Percentiles rank a stretch among this genome's conserved stretches.
Evolutionary conservation across 2,113 vertebrate species (phyloP).

Genomic region (Gambusia affinis): DNA sequence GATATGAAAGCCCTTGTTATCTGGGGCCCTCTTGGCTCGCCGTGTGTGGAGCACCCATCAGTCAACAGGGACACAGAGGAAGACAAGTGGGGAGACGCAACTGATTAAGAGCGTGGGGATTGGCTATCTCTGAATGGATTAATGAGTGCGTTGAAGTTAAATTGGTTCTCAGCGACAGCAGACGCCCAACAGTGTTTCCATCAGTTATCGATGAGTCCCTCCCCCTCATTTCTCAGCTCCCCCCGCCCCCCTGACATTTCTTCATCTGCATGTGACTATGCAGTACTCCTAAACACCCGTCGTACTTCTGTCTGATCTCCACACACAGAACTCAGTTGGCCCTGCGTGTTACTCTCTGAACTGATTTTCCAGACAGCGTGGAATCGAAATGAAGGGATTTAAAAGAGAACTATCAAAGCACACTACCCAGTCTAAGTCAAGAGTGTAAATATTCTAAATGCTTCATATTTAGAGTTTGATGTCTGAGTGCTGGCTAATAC

Average conservation of each 20-base stretch:
- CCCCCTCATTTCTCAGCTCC: slow-evolving; percentile 40
- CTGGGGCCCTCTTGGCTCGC: slow-evolving; percentile 73
- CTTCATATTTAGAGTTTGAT: slow-evolving; percentile 51
- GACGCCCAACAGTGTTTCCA: slow-evolving; percentile 61
- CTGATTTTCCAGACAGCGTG: slow-evolving; percentile 56
- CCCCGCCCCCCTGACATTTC: slow-evolving; percentile 17
- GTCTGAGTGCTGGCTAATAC: not conserved
- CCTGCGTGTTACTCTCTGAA: slow-evolving; percentile 43
- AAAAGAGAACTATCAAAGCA: slow-evolving; percentile 44
- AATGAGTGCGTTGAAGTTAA: slow-evolving; percentile 68
- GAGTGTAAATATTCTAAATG: slow-evolving; percentile 40
- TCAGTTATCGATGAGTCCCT: slow-evolving; percentile 61
- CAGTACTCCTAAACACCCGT: slow-evolving; percentile 50
- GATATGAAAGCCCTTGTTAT: slow-evolving; percentile 82
- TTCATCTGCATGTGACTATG: slow-evolving; percentile 26
- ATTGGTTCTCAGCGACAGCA: slow-evolving; percentile 68
- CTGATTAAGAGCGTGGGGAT: slow-evolving; percentile 3
- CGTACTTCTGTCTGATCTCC: slow-evolving; percentile 33
- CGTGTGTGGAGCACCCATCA: slow-evolving; percentile 81
- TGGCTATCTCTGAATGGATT: slow-evolving; percentile 66
- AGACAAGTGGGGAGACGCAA: slow-evolving; percentile 16
- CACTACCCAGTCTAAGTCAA: slow-evolving; percentile 20
- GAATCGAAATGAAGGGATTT: slow-evolving; percentile 61
- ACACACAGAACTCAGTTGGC: not conserved
- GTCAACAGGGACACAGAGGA: slow-evolving; percentile 76